These are phyloP conservation scores for Ispidina picta DNA, from an alignment of 2,797 vertebrate species.

Conservation along the genomic window DNA sequence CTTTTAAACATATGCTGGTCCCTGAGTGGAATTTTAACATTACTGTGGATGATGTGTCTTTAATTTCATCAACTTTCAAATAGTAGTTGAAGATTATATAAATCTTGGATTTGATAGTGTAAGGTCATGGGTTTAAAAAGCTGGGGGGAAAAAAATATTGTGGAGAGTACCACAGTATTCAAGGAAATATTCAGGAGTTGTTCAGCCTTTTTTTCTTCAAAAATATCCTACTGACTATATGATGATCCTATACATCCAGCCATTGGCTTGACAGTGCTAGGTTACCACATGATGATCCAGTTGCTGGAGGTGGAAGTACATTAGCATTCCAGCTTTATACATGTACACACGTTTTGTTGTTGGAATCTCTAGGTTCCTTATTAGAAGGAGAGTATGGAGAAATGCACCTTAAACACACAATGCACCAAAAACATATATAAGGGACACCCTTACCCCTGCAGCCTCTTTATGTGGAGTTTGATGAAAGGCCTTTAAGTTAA, in stretches of 20 bases:
- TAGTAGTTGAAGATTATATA: neutral
- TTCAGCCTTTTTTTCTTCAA: neutral
- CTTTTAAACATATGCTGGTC: neutral
- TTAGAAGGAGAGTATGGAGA: neutral
- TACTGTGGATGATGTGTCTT: neutral
- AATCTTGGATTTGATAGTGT: neutral
- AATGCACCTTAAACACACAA: neutral
- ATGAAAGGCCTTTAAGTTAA: neutral
- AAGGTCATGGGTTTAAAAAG: neutral
- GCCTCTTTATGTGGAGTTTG: neutral
- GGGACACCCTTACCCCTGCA: neutral
- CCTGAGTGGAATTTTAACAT: neutral
- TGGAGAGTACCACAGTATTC: neutral
- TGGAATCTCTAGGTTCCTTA: neutral
- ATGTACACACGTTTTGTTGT: neutral
- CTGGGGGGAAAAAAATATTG: neutral
- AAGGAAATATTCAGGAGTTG: neutral
- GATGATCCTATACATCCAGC: neutral
- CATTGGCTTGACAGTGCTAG: neutral
- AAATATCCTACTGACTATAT: neutral
- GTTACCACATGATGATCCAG: neutral
- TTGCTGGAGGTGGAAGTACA: neutral
- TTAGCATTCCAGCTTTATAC: neutral
- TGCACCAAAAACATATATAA: neutral
- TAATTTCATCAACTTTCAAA: neutral